A percentile compares a stretch with the other conserved stretches of the same genome.
Evolutionary conservation across 2,113 vertebrate genomes (phyloP).

Genomic region (Ornithorhynchus anatinus): DNA sequence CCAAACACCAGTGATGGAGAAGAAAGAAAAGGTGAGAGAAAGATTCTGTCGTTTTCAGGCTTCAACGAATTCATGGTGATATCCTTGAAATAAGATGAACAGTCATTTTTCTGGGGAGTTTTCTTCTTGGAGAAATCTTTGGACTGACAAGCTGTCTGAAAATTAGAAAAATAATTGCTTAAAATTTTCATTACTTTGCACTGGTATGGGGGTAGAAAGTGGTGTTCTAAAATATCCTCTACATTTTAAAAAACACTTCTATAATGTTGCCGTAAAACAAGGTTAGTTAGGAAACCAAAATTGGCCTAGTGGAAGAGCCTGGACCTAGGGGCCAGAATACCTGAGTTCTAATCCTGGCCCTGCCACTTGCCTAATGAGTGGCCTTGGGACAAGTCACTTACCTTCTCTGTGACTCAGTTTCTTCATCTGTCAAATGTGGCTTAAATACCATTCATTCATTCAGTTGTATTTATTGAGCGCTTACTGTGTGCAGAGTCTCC

Average conservation of each 20-base stretch:
- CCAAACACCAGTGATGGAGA: neutral
- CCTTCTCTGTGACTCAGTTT: too few relatives aligned
- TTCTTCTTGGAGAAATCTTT: neutral
- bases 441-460: too few relatives aligned
- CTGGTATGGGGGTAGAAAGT: neutral
- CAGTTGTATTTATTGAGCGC: too few relatives aligned
- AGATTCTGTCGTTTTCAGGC: neutral
- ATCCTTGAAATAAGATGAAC: neutral
- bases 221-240: neutral
- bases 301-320: constrained; percentile 7
- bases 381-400: too few relatives aligned
- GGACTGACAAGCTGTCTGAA: constrained; percentile 12
- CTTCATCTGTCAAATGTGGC: too few relatives aligned
- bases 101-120: neutral
- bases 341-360: neutral
- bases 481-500: too few relatives aligned
- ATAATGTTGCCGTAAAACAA: too few relatives aligned
- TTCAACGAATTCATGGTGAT: neutral
- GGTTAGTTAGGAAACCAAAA: too few relatives aligned
- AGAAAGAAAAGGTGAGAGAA: neutral
- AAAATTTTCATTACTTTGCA: constrained; percentile 11
- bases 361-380: too few relatives aligned
- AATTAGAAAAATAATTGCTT: constrained; percentile 25
- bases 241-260: too few relatives aligned
- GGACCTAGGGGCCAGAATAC: neutral